Conservation (phyloP, 2,888 invertebrate species). For the Bedellia somnulentella region DNA sequence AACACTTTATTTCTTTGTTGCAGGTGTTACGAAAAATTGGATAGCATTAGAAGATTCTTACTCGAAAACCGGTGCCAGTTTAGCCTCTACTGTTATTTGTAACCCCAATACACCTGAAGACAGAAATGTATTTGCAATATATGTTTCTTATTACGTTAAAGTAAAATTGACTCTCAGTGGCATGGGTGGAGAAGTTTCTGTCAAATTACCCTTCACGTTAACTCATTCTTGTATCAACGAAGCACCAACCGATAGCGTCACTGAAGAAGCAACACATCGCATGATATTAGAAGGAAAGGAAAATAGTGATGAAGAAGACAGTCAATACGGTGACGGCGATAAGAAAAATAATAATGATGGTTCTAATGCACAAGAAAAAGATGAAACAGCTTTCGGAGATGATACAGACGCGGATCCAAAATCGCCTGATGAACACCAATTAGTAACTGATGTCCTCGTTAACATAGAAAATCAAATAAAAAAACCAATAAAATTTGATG, state of each 20-base stretch:
- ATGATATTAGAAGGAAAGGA: constrained; percentile 50
- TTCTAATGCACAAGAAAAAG: constrained; percentile 15
- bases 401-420: constrained; percentile 29
- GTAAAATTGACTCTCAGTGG: constrained; percentile 79
- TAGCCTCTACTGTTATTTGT: constrained; percentile 63
- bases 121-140: constrained; percentile 86
- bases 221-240: constrained; percentile 72
- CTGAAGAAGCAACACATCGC: constrained; percentile 47
- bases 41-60: constrained; percentile 87
- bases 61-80: constrained; percentile 67
- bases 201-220: constrained; percentile 79
- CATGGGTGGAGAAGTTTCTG: constrained; percentile 77
- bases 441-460: constrained; percentile 43
- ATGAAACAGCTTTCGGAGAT: constrained; percentile 21
- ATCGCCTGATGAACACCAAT: constrained; percentile 33
- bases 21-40: constrained; percentile 87
- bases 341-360: constrained; percentile 31
- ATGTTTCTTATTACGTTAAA: constrained; percentile 90
- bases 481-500: constrained; percentile 38
- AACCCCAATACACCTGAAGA: constrained; percentile 65
- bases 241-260: constrained; percentile 58
- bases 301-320: constrained; percentile 43
- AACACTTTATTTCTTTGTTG: constrained; percentile 1
- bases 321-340: constrained; percentile 24
- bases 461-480: constrained; percentile 44